These are phyloP conservation scores for Anguilla marmorata DNA, from an alignment of 2,797 vertebrate genomes.

Conservation along the genomic window DNA sequence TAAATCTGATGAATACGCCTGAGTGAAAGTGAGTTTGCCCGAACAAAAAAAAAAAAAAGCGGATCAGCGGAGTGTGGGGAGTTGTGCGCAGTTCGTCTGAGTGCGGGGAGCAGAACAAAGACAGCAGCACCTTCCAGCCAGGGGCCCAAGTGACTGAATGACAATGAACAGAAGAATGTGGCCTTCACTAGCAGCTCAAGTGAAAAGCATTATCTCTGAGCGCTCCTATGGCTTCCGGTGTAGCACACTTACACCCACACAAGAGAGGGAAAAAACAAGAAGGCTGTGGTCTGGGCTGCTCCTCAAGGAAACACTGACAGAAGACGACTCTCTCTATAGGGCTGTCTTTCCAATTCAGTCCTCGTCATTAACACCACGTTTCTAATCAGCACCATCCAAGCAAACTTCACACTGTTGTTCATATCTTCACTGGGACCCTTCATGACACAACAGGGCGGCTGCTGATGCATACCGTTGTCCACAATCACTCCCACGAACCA, in stretches of 20 bases:
- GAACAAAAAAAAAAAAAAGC: neutral
- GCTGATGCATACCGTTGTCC: slow-evolving; percentile 1
- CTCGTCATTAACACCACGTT: neutral
- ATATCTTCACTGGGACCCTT: neutral
- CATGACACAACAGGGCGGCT: neutral
- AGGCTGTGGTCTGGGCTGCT: neutral
- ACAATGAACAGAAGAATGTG: neutral
- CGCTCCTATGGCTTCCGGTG: neutral
- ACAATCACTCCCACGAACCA: slow-evolving; percentile 22
- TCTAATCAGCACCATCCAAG: neutral
- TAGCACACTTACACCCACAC: neutral
- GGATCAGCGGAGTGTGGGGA: neutral
- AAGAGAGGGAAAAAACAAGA: too few species aligned
- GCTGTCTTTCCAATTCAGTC: neutral
- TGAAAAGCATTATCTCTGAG: neutral
- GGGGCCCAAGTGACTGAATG: neutral
- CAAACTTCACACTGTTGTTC: neutral
- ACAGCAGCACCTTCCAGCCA: neutral
- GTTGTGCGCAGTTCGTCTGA: neutral
- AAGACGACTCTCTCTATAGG: neutral
- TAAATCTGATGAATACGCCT: neutral
- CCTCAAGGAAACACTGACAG: neutral
- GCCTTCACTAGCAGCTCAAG: neutral
- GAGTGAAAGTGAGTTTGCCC: neutral
- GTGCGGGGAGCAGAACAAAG: neutral